Conservation (phyloP, 2,888 invertebrate species). For the Chaitophorus viminalis region DNA sequence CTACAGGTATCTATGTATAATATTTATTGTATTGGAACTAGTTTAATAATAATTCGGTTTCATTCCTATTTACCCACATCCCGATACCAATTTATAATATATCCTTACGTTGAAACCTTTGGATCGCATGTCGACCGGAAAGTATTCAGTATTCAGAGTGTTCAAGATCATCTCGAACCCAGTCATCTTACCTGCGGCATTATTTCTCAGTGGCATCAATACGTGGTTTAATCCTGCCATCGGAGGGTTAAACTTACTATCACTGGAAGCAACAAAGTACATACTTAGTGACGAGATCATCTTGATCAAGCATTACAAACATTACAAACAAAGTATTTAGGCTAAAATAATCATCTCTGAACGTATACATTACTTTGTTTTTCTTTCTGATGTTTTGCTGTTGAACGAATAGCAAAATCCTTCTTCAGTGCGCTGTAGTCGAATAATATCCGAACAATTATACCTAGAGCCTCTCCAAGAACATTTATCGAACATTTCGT, state of each 20-base stretch:
- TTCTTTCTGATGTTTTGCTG: constrained; percentile 62
- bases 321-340: neutral
- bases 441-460: constrained; percentile 58
- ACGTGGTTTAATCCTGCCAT: constrained; percentile 5
- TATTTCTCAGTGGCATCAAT: constrained; percentile 59
- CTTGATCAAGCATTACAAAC: no score
- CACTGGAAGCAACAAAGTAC: constrained; percentile 1
- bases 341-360: neutral
- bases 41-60: no score
- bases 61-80: no score
- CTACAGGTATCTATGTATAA: no score
- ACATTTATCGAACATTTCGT: constrained; percentile 60
- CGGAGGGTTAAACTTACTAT: constrained; percentile 52
- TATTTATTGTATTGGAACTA: no score
- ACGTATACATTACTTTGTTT: neutral
- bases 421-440: constrained; percentile 62
- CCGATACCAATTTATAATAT: neutral
- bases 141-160: constrained; percentile 53
- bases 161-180: constrained; percentile 61
- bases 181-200: constrained; percentile 62
- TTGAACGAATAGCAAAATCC: constrained; percentile 63
- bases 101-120: constrained; percentile 58
- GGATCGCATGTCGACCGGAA: constrained; percentile 33
- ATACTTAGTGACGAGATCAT: neutral
- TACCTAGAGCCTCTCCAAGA: constrained; percentile 62